phyloP scores from a whole-genome alignment of 2,113 vertebrate genomes.

The Vulpes vulpes region DNA sequence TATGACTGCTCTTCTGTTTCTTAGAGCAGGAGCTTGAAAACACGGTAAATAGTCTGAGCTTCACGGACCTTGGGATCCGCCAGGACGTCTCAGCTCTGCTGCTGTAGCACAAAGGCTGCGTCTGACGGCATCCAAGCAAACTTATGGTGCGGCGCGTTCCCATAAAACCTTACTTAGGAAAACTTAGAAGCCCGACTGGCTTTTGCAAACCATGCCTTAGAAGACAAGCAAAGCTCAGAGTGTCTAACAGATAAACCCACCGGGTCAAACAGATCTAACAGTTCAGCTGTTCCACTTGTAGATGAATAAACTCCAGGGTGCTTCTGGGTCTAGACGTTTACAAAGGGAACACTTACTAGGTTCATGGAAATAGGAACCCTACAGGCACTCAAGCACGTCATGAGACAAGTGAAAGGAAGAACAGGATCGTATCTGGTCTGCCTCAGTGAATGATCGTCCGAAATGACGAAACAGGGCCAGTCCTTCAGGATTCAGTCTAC shows the following conservation, averaged over 20 bases:
- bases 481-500: background rate
- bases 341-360: background rate
- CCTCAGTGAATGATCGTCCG: background rate
- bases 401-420: background rate
- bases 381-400: background rate
- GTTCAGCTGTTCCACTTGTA: background rate
- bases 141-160: background rate
- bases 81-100: background rate
- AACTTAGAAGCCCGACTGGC: too few species aligned
- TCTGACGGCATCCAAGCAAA: fast-evolving
- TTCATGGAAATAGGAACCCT: background rate
- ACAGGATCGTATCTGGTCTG: fast-evolving
- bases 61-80: background rate
- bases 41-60: background rate
- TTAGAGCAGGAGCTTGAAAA: background rate
- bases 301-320: background rate
- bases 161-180: background rate
- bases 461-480: background rate
- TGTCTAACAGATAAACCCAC: background rate
- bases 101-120: background rate
- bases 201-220: background rate
- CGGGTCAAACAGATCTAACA: fast-evolving
- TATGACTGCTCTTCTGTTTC: background rate
- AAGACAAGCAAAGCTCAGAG: background rate
- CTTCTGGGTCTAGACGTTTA: background rate